Evolutionary conservation across 2,888 invertebrate genomes (phyloP).

Genomic region (Tenthredo livida): DNA sequence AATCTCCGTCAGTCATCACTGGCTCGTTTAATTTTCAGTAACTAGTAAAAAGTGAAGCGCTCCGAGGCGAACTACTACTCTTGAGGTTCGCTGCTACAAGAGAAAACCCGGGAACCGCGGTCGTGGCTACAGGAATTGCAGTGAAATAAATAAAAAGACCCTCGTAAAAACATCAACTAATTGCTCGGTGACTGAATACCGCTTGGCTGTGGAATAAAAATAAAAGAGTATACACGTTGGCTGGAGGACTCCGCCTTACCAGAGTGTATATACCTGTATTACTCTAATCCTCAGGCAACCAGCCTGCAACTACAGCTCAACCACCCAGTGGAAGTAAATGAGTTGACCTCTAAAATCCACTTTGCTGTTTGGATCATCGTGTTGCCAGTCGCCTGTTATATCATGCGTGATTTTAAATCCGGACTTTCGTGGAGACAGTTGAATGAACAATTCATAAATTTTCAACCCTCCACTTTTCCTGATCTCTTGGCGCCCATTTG

Average conservation of each 20-base stretch:
- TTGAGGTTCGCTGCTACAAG: constrained; percentile 22
- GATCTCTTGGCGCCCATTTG: constrained; percentile 22
- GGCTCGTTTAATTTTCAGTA: constrained; percentile 38
- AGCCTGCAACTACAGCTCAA: constrained; percentile 34
- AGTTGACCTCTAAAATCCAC: constrained; percentile 33
- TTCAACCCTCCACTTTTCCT: background rate
- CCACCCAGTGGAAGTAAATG: constrained; percentile 20
- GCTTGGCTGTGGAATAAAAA: constrained; percentile 41
- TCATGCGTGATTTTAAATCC: background rate
- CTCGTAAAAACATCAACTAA: constrained; percentile 51
- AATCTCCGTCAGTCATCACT: background rate
- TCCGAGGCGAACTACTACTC: constrained; percentile 10
- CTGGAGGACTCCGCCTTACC: constrained; percentile 17
- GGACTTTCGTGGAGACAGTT: background rate
- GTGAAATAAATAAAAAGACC: constrained; percentile 48
- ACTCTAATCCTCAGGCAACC: constrained; percentile 31
- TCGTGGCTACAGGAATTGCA: constrained; percentile 26
- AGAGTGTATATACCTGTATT: constrained; percentile 31
- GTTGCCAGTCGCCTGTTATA: background rate
- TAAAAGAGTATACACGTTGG: constrained; percentile 18
- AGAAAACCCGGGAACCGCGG: background rate
- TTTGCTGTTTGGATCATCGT: constrained; percentile 26
- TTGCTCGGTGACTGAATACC: constrained; percentile 49
- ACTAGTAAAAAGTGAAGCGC: constrained; percentile 20
- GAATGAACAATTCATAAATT: background rate